Evolutionary conservation across 2,888 invertebrate species (phyloP).

Genomic region (Choristoneura rosaceana): DNA sequence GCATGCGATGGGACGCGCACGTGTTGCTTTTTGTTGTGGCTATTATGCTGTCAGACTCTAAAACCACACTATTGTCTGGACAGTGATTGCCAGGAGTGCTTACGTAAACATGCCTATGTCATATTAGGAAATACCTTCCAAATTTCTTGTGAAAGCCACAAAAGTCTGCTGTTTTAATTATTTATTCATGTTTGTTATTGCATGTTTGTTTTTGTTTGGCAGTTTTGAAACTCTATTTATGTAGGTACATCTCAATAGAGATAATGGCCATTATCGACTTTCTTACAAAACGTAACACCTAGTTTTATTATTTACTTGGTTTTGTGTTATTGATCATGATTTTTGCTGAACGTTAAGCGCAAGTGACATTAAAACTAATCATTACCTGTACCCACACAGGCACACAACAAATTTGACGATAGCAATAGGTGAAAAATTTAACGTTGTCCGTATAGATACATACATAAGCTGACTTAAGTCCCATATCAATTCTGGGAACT

Average conservation of each 20-base stretch:
- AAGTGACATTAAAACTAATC: not conserved
- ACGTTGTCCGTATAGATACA: too few relatives aligned
- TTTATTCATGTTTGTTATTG: not conserved
- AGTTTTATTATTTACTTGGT: too few relatives aligned
- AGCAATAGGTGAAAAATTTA: not conserved
- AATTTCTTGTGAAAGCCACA: not conserved
- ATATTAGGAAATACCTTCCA: constrained; percentile 4
- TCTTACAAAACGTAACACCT: too few relatives aligned
- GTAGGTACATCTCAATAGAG: not conserved
- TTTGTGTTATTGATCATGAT: too few relatives aligned
- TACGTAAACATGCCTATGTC: constrained; percentile 13
- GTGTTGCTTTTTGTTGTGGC: constrained; percentile 68
- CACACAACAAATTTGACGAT: constrained; percentile 19
- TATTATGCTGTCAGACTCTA: constrained; percentile 72
- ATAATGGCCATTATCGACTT: not conserved
- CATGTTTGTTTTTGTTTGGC: not conserved
- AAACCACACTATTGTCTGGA: constrained; percentile 43
- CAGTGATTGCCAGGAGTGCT: constrained; percentile 32
- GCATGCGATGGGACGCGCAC: constrained; percentile 70
- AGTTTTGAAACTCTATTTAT: too few relatives aligned
- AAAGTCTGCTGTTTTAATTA: not conserved
- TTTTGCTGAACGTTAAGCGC: too few relatives aligned
- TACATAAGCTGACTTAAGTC: too few relatives aligned
- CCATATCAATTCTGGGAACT: too few relatives aligned
- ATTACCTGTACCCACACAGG: not conserved